These are phyloP conservation scores for Nomada lathburiana DNA, from an alignment of 2,888 invertebrate genomes.

Conservation along the genomic window DNA sequence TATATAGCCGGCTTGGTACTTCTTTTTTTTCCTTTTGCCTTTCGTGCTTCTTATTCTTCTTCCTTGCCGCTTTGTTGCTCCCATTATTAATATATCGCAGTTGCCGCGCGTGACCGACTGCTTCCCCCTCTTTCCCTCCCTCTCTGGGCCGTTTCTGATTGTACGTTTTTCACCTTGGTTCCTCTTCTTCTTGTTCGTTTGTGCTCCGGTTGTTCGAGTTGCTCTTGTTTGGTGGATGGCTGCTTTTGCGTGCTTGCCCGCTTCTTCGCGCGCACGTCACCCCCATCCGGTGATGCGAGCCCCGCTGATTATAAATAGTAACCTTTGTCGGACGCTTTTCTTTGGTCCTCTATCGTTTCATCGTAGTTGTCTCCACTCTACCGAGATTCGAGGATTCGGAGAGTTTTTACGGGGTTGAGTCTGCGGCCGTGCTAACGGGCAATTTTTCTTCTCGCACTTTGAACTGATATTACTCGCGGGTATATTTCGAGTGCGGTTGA, in stretches of 20 bases:
- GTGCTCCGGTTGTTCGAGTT: not conserved
- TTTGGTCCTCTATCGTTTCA: conserved; percentile 74
- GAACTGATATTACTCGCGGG: conserved; percentile 6
- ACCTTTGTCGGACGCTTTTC: conserved; percentile 81
- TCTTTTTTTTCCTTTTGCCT: conserved; percentile 50
- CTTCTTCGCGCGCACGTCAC: conserved; percentile 55
- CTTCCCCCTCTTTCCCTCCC: not conserved
- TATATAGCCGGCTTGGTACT: conserved; percentile 22
- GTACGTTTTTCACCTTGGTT: conserved; percentile 54
- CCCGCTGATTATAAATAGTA: conserved; percentile 82
- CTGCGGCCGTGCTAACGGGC: conserved; percentile 39
- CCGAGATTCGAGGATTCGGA: conserved; percentile 16
- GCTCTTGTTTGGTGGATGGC: not conserved
- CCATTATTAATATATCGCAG: conserved; percentile 81
- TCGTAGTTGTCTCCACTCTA: conserved; percentile 65
- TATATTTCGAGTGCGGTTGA: too few species aligned
- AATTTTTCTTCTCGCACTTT: conserved; percentile 24
- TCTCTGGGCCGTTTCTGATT: conserved; percentile 40
- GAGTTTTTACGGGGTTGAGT: conserved; percentile 42
- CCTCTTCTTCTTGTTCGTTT: conserved; percentile 41
- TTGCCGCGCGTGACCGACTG: conserved; percentile 62
- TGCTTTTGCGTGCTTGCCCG: conserved; percentile 19
- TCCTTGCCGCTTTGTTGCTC: conserved; percentile 77
- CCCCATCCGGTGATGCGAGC: conserved; percentile 69
- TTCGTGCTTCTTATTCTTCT: conserved; percentile 72